phyloP scores from a whole-genome alignment of 2,888 invertebrate species.

The Meteorus colon region DNA sequence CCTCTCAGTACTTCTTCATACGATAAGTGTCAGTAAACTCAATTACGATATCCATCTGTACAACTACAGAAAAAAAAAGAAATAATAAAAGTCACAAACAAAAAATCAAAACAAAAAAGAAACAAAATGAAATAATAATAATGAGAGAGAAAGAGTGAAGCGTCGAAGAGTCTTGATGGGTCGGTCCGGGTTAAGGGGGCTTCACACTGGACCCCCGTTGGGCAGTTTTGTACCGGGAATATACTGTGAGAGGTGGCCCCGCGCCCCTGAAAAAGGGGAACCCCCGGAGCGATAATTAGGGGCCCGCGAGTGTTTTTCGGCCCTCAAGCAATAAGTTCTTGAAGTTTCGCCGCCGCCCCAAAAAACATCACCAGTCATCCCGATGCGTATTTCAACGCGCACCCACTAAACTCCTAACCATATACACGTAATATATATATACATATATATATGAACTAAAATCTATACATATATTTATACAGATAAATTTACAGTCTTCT shows the following conservation, averaged over 20 bases:
- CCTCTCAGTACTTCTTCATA: too few relatives aligned
- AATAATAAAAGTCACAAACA: too few relatives aligned
- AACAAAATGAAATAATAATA: neutral
- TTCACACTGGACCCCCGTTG: conserved; percentile 67
- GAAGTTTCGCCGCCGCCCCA: conserved; percentile 69
- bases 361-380: conserved; percentile 65
- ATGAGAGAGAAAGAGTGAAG: conserved; percentile 32
- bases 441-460: neutral
- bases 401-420: conserved; percentile 28
- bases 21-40: neutral
- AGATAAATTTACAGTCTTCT: conserved; percentile 4
- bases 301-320: conserved; percentile 72
- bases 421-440: too few relatives aligned
- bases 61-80: neutral
- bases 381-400: conserved; percentile 54
- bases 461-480: conserved; percentile 14
- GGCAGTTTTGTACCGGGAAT: conserved; percentile 67
- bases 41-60: neutral
- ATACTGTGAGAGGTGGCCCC: conserved; percentile 35
- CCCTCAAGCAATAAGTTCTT: conserved; percentile 68
- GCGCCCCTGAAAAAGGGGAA: conserved; percentile 64
- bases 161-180: conserved; percentile 48
- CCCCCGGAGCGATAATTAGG: conserved; percentile 73
- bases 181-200: conserved; percentile 57
- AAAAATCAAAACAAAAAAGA: neutral